These are phyloP conservation scores for Drosophila niveifrons DNA, from an alignment of 2,888 invertebrate species.

Conservation along the genomic window DNA sequence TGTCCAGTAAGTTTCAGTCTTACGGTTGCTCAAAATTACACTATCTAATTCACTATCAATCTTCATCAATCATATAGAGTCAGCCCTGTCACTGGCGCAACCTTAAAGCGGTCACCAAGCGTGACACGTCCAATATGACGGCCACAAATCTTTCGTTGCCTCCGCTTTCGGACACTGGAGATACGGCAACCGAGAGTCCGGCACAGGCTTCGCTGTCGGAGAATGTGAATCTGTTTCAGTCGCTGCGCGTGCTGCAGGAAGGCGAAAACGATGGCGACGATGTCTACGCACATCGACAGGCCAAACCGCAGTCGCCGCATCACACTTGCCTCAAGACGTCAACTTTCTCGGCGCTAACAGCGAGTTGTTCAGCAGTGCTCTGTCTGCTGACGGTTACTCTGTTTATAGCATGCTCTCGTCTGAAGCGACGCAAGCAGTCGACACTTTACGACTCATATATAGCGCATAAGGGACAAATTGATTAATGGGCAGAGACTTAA, in stretches of 20 bases:
- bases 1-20: conserved; percentile 91
- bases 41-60: not conserved
- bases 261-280: conserved; percentile 89
- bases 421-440: conserved; percentile 87
- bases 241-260: conserved; percentile 94
- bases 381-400: conserved; percentile 91
- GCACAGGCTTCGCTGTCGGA: conserved; percentile 89
- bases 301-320: conserved; percentile 54
- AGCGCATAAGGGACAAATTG: conserved; percentile 88
- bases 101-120: conserved; percentile 91
- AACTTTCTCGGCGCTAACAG: conserved; percentile 89
- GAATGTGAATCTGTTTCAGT: conserved; percentile 95
- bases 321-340: conserved; percentile 89
- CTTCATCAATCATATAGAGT: conserved; percentile 87
- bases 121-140: conserved; percentile 87
- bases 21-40: not conserved
- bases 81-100: conserved; percentile 97
- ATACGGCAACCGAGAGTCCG: conserved; percentile 74
- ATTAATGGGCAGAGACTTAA: conserved; percentile 59
- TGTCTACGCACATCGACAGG: conserved; percentile 66
- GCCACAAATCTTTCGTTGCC: conserved; percentile 70
- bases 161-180: conserved; percentile 48
- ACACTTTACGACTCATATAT: conserved; percentile 87
- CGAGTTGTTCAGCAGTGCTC: conserved; percentile 89
- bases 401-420: conserved; percentile 91